phyloP scores from a whole-genome alignment of 1,140 invertebrate genomes.

The Panagrolaimus sp. region DNA sequence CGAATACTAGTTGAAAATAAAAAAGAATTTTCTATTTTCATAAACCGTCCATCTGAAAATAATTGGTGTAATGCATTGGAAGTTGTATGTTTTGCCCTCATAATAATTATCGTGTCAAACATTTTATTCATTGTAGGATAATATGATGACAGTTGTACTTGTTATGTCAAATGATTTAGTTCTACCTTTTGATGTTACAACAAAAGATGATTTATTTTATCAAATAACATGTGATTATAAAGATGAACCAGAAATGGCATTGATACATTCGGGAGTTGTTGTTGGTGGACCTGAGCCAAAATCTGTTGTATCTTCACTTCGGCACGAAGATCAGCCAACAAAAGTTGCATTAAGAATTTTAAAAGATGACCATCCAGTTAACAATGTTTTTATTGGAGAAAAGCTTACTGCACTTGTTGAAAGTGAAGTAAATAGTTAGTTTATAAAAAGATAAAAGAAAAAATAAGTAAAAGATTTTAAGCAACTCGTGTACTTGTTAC shows the following conservation, averaged over 20 bases:
- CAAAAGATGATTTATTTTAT: constrained; percentile 50
- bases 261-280: constrained; percentile 31
- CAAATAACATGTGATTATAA: constrained; percentile 42
- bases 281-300: constrained; percentile 44
- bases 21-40: constrained; percentile 38
- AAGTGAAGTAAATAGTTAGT: constrained; percentile 35
- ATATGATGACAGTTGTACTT: constrained; percentile 33
- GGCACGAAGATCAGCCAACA: constrained; percentile 17
- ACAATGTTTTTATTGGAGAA: constrained; percentile 51
- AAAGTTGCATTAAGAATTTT: constrained; percentile 40
- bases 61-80: constrained; percentile 49
- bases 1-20: constrained; percentile 31
- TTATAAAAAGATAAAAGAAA: not conserved
- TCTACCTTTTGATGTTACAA: constrained; percentile 43
- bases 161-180: constrained; percentile 47
- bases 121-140: constrained; percentile 32
- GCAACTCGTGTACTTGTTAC: constrained; percentile 31
- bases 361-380: constrained; percentile 39
- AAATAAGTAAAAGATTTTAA: too few relatives aligned
- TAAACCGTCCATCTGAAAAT: constrained; percentile 31
- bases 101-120: constrained; percentile 12
- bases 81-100: constrained; percentile 16
- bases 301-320: constrained; percentile 23
- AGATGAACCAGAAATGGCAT: constrained; percentile 18
- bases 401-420: constrained; percentile 44